Conservation (phyloP, 2,888 invertebrate genomes). For the Philhelius pedissequus region DNA sequence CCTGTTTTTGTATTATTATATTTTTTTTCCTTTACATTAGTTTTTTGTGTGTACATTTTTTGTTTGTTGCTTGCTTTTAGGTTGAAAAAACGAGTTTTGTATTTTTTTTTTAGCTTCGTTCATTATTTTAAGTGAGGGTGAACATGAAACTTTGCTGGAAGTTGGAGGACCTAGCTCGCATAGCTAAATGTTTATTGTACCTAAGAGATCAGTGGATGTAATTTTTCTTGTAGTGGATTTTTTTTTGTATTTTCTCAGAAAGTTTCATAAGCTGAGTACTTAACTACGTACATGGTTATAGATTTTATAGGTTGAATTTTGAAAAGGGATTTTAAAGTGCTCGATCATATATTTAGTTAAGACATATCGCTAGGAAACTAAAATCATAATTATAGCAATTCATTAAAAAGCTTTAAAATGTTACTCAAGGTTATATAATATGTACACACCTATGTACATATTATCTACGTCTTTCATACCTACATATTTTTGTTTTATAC, state of each 20-base stretch:
- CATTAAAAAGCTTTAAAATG: no score
- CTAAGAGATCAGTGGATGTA: not conserved
- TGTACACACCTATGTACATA: no score
- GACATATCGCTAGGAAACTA: no score
- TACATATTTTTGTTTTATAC: no score
- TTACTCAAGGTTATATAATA: no score
- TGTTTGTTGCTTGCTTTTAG: not conserved
- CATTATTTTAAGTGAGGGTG: constrained; percentile 42
- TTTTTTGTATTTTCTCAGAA: constrained; percentile 10
- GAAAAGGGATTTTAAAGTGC: not conserved
- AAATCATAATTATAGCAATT: no score
- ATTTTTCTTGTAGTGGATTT: not conserved
- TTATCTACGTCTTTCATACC: no score
- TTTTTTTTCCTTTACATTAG: constrained; percentile 15
- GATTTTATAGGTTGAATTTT: not conserved
- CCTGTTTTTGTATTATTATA: constrained; percentile 40
- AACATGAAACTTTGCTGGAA: constrained; percentile 38
- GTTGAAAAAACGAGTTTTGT: constrained; percentile 51
- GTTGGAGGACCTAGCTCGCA: constrained; percentile 42
- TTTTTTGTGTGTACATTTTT: constrained; percentile 2
- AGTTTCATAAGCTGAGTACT: not conserved
- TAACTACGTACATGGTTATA: not conserved
- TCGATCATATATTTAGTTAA: not conserved
- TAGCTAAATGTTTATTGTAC: constrained; percentile 22
- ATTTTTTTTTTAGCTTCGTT: constrained; percentile 28